Base-by-base conservation (phyloP, 1,140 invertebrate species). In the Aphelenchoides besseyi region DNA sequence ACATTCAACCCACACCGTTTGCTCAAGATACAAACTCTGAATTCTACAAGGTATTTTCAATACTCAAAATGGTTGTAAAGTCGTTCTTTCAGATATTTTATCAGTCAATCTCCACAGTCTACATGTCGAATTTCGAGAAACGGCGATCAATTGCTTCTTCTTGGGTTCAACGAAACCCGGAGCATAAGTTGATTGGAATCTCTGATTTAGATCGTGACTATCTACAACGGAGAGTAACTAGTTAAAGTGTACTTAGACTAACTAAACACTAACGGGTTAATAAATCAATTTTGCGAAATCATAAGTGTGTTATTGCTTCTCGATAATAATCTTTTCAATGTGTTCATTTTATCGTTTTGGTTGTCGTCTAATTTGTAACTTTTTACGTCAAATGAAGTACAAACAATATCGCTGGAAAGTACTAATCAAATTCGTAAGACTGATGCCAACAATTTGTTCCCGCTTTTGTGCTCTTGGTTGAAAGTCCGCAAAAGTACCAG, bases 1-100 rank as follows among this genome's bases (percentile, higher is more conserved):
- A 30, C 61, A 71, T 69, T 8, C 67, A 69, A 70, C 68, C 67
- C 2, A 69, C 67, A 3, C 67, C 67, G 61, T 69, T 69, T 33
- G 16, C 16, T 1, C 61, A 68, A 28, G 69, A 29, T 30, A 16
- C 18, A 3, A 16, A 12, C 0, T 69, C 67, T 35, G 12, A 23
- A 12, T 64, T 66, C 28, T 36, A 66, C n/a, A 53, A 66, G 63
- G 30, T 33, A 66, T 12, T 1, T n/a, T 36, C 30, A 53, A 37
- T 12, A 28, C 12, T 12, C 29, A 16, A 5, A 28, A 59, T 26
- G 1, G 2, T 16, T 36, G 30, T 12, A 12, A 66, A 23, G 1
- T 66, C 12, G 0, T 2, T 0, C n/a, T 66, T 66, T 37, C 36
- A 66, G 63, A 23, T 36, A 26, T 66, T 66, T 3, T 29, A n/a